These are phyloP conservation scores for Anas georgica DNA, from an alignment of 2,797 vertebrate species.

Conservation along the genomic window DNA sequence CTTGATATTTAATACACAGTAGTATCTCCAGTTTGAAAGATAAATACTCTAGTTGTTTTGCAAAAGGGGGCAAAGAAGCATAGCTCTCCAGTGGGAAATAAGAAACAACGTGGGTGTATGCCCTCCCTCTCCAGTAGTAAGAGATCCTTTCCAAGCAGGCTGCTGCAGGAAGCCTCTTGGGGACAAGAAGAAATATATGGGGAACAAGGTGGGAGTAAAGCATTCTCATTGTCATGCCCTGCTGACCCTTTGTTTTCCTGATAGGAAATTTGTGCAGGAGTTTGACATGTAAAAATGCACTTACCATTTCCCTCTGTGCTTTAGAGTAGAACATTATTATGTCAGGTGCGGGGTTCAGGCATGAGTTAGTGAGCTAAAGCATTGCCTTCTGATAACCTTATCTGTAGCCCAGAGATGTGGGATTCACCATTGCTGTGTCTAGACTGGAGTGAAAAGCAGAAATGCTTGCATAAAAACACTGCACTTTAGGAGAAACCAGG, in stretches of 20 bases:
- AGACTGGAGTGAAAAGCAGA: not conserved
- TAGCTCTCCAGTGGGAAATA: not conserved
- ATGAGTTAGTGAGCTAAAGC: not conserved
- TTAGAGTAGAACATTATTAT: not conserved
- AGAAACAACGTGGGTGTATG: not conserved
- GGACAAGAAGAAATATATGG: not conserved
- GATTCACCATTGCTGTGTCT: fast-evolving
- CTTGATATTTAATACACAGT: not conserved
- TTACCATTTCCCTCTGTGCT: too few species aligned
- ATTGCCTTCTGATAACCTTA: not conserved
- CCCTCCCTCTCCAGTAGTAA: not conserved
- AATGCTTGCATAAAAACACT: not conserved
- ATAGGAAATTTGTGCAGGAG: not conserved
- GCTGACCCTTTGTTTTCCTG: not conserved
- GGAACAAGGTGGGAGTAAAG: not conserved
- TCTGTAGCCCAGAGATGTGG: not conserved
- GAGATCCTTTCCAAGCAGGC: not conserved
- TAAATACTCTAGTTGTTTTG: not conserved
- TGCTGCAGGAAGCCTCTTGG: not conserved
- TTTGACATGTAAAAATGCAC: not conserved
- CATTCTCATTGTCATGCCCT: not conserved
- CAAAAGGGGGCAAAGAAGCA: not conserved
- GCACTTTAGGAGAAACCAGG: not conserved
- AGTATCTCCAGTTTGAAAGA: not conserved
- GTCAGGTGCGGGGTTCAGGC: not conserved